Evolutionary conservation across 1,140 invertebrate genomes (phyloP).

Genomic region (Drosophila mayri): DNA sequence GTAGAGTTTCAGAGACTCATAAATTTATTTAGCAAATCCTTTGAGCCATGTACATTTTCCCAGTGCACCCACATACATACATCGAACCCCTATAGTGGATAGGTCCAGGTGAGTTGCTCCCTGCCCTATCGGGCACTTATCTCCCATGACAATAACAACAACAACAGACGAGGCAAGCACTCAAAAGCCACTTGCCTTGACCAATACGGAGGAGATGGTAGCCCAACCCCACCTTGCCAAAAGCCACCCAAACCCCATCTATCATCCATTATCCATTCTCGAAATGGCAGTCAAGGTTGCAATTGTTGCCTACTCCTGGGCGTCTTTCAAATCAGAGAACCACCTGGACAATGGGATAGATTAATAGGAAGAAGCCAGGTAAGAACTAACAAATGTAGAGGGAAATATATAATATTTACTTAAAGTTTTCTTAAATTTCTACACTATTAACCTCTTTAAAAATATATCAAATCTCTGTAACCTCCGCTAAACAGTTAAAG

Average conservation of each 20-base stretch:
- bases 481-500: no score
- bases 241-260: constrained; percentile 15
- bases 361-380: neutral
- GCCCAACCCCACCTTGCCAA: neutral
- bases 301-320: constrained; percentile 58
- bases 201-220: constrained; percentile 34
- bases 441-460: neutral
- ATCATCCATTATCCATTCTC: constrained; percentile 34
- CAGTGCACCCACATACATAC: constrained; percentile 16
- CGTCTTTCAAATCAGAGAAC: constrained; percentile 17
- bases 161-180: constrained; percentile 46
- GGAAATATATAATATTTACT: neutral
- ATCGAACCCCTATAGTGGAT: neutral
- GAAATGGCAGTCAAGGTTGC: constrained; percentile 74
- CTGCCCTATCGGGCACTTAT: constrained; percentile 58
- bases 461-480: neutral
- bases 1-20: neutral
- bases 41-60: neutral
- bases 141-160: constrained; percentile 56
- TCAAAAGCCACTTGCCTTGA: constrained; percentile 67
- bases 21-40: neutral
- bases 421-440: no score
- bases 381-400: no score
- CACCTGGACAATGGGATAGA: constrained; percentile 18
- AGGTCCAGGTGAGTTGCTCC: constrained; percentile 2